Base-by-base conservation (phyloP, 2,113 vertebrate genomes). In the Myrmophylax atrothorax region DNA sequence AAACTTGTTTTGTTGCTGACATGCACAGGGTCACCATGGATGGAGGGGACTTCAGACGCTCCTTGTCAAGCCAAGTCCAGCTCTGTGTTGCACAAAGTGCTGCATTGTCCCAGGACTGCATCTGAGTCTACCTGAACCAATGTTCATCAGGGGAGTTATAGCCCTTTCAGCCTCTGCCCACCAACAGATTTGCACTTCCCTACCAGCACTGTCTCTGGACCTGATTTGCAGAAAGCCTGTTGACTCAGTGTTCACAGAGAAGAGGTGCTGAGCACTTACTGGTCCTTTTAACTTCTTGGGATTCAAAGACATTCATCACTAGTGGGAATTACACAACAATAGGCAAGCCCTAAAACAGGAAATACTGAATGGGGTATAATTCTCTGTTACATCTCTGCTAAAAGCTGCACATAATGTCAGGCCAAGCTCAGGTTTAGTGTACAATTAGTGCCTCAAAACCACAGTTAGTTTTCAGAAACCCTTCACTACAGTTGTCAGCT, bases 391-490 rank as follows among this genome's bases (percentile, higher is more conserved):
- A 60, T 11, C 31, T 84, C 42, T 84, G n/a, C 81, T 84, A 73
- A 75, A 50, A 72, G 17, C 19, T 37, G 31, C 2, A 3, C 29
- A 28, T 59, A 56, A n/a, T 35, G 7, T 49, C 46, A 82, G 66
- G 46, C 19, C n/a, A 90, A 3, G 1, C 14, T 66, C 24, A 59
- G 10, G 42, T 76, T 85, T 95, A 25, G 18, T 66, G 14, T 55
- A 68, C 37, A 87, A 31, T 24, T 58, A 55, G 14, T 69, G 28
- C 58, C 56, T 95, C 58, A 88, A 76, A 96, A 63, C 6, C 26
- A 59, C 28, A 66, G 13, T 18, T 64, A 63, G 28, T 74, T 94
- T 95, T 95, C 75, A 81, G 75, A 88, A 96, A 55, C 15, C 16
- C 17, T 90, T 14, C 11, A 12, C n/a, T 70, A 16, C 7, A 63